Evolutionary conservation across 53 echinoderm and acorn worm genomes (phyloP).

Genomic region (Echinometra lucunter): DNA sequence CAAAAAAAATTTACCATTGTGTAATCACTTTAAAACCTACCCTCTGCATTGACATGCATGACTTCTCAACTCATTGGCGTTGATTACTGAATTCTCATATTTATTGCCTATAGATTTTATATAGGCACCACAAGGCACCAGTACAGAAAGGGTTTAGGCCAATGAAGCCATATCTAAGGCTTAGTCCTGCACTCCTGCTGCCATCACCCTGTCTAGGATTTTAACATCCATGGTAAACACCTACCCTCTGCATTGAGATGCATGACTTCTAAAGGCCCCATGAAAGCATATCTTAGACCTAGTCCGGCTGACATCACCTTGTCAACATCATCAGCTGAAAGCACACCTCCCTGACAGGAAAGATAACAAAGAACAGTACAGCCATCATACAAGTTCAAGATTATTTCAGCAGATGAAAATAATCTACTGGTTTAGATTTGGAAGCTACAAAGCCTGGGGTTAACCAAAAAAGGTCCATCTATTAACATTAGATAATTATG

Average conservation of each 20-base stretch:
- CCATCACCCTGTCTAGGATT: conserved; percentile 84
- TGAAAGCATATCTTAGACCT: conserved; percentile 92
- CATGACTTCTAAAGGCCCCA: conserved; percentile 93
- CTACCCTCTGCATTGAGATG: conserved; percentile 98
- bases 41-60: conserved; percentile 95
- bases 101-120: too few relatives aligned
- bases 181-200: conserved; percentile 80
- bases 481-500: too few relatives aligned
- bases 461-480: too few relatives aligned
- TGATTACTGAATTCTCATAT: too few relatives aligned
- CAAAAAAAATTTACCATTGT: too few relatives aligned
- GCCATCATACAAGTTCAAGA: too few relatives aligned
- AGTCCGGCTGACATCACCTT: conserved; percentile 90
- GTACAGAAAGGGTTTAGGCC: too few relatives aligned
- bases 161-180: conserved; percentile 88
- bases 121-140: too few relatives aligned
- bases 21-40: too few relatives aligned
- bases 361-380: background rate
- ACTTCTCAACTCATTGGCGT: conserved; percentile 91
- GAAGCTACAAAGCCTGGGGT: too few relatives aligned
- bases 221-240: background rate
- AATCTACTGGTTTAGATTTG: too few relatives aligned
- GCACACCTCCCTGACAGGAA: conserved; percentile 79
- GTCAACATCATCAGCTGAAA: conserved; percentile 93
- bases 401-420: too few relatives aligned